Evolutionary conservation across 2,888 invertebrate genomes (phyloP).

Genomic region (Drosophila emarginata): DNA sequence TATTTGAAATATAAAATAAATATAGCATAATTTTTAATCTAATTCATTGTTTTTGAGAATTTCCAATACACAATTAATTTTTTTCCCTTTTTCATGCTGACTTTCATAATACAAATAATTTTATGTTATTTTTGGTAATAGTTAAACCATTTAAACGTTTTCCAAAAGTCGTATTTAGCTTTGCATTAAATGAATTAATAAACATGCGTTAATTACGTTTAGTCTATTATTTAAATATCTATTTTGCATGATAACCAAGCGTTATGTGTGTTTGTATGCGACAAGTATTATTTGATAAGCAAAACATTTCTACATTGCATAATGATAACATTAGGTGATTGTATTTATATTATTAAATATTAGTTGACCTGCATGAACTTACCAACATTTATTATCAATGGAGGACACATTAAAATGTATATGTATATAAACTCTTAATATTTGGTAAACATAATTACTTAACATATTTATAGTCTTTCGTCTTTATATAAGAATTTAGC

Average conservation of each 20-base stretch:
- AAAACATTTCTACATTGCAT: neutral
- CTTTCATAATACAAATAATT: no score
- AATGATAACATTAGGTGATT: neutral
- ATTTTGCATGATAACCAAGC: neutral
- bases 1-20: no score
- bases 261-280: neutral
- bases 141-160: no score
- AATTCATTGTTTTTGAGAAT: no score
- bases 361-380: slow-evolving; percentile 79
- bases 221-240: neutral
- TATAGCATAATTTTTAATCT: no score
- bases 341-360: neutral
- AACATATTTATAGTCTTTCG: slow-evolving; percentile 52
- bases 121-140: no score
- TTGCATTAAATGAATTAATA: neutral
- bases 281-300: neutral
- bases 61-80: no score
- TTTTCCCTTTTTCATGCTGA: no score
- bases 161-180: no score
- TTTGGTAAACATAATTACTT: slow-evolving; percentile 72
- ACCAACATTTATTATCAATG: slow-evolving; percentile 93
- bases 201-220: neutral
- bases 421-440: slow-evolving; percentile 82
- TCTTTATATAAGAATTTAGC: neutral
- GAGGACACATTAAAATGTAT: slow-evolving; percentile 90